Conservation (phyloP, 2,888 invertebrate species). For the Acrocera orbiculus region DNA sequence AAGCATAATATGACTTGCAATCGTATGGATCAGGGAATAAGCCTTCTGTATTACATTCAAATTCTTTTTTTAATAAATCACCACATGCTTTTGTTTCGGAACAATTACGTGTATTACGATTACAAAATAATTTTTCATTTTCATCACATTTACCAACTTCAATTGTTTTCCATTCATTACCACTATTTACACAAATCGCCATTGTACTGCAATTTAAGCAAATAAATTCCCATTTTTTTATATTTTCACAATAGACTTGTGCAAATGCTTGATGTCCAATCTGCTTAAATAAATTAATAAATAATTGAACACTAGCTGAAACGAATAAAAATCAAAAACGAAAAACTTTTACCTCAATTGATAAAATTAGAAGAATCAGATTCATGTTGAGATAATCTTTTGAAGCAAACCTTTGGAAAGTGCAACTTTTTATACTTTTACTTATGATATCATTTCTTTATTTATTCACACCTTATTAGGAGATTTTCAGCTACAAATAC, state of each 20-base stretch:
- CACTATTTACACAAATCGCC: neutral
- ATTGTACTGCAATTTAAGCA: slow-evolving; percentile 1
- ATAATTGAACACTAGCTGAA: no score
- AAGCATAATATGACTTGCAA: slow-evolving; percentile 1
- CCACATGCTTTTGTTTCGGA: neutral
- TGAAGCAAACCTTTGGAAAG: no score
- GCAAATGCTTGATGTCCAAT: no score
- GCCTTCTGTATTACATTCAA: slow-evolving; percentile 11
- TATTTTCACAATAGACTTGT: slow-evolving; percentile 1
- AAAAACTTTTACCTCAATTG: no score
- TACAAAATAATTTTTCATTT: neutral
- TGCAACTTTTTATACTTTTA: no score
- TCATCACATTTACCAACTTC: slow-evolving; percentile 1
- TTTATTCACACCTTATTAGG: no score
- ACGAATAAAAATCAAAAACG: no score
- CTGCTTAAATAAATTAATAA: no score
- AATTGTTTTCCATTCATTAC: neutral
- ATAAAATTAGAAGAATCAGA: no score
- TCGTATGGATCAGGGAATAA: slow-evolving; percentile 4
- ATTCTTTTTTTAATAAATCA: neutral
- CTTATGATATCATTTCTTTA: no score
- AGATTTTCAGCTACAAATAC: no score
- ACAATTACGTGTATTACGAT: slow-evolving; percentile 1
- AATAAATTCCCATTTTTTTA: slow-evolving; percentile 1
- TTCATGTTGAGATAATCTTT: no score